These are phyloP conservation scores for Erinaceus europaeus DNA, from an alignment of 2,113 vertebrate genomes.

Conservation along the genomic window DNA sequence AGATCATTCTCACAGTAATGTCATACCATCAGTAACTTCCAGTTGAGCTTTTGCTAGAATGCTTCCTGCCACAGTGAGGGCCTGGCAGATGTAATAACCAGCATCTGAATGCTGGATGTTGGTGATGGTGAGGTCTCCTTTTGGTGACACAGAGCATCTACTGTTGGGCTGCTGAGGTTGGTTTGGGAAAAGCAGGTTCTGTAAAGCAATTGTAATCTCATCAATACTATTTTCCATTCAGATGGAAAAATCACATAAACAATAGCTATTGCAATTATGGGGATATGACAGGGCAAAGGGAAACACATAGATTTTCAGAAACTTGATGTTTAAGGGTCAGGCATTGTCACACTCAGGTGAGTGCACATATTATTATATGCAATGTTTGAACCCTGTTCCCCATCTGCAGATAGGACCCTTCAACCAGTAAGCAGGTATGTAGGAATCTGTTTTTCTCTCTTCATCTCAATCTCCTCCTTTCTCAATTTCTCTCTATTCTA, in stretches of 20 bases:
- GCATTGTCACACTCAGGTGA: no score
- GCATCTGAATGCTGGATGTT: constrained; percentile 93
- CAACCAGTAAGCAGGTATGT: no score
- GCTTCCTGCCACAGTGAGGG: constrained; percentile 96
- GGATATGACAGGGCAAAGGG: background rate
- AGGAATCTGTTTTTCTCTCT: no score
- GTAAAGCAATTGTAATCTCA: constrained; percentile 74
- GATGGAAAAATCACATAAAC: background rate
- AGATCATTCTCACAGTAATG: constrained; percentile 41
- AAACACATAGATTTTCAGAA: background rate
- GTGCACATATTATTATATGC: no score
- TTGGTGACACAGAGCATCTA: constrained; percentile 93
- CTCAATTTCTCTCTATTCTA: no score
- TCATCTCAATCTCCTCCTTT: no score
- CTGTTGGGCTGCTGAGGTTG: constrained; percentile 96
- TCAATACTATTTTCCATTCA: constrained; percentile 41
- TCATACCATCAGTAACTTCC: constrained; percentile 98
- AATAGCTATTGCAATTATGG: background rate
- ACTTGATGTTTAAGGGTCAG: background rate
- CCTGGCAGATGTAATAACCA: constrained; percentile 98
- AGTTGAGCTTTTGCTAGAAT: constrained; percentile 98
- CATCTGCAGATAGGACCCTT: no score
- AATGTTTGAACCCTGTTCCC: no score
- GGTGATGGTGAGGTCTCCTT: constrained; percentile 94
- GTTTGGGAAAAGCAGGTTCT: constrained; percentile 98